Percentiles rank a stretch among this genome's conserved stretches.
Evolutionary conservation across 2,888 invertebrate genomes (phyloP).

Genomic region (Limenitis camilla): DNA sequence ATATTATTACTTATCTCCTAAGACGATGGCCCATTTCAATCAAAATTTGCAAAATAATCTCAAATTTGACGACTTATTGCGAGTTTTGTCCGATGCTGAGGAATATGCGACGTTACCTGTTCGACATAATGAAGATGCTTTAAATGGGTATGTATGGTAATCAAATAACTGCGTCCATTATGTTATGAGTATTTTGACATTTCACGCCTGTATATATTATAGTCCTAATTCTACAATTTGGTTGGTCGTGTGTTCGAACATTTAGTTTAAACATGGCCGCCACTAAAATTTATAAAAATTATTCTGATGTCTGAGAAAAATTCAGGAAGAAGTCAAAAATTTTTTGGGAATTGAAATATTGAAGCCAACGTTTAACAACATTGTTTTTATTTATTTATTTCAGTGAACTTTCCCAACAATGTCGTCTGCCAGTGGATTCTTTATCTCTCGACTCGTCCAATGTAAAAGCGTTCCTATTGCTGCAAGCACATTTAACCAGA

Average conservation of each 20-base stretch:
- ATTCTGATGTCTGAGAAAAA: too few species aligned
- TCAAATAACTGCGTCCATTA: too few species aligned
- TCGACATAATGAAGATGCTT: conserved; percentile 95
- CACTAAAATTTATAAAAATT: too few species aligned
- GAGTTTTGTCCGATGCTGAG: conserved; percentile 86
- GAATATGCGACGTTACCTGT: conserved; percentile 97
- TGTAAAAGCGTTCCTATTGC: conserved; percentile 92
- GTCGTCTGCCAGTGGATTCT: conserved; percentile 82
- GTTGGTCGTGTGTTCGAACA: background rate
- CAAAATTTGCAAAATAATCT: conserved; percentile 78
- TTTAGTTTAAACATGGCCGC: background rate
- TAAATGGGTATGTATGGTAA: conserved; percentile 82
- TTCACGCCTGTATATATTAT: too few species aligned
- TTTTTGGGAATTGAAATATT: too few species aligned
- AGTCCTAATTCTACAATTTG: too few species aligned
- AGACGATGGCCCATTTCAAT: conserved; percentile 90
- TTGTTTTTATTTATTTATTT: conserved; percentile 24
- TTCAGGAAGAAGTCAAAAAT: too few species aligned
- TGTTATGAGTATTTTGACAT: too few species aligned
- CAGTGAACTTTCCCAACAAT: conserved; percentile 86
- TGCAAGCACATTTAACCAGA: conserved; percentile 95
- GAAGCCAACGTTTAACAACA: too few species aligned
- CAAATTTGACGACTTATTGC: conserved; percentile 81
- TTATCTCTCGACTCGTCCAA: conserved; percentile 91
- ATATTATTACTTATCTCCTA: conserved; percentile 96